These are phyloP conservation scores for Dallia pectoralis DNA, from an alignment of 2,797 vertebrate species.

Conservation along the genomic window DNA sequence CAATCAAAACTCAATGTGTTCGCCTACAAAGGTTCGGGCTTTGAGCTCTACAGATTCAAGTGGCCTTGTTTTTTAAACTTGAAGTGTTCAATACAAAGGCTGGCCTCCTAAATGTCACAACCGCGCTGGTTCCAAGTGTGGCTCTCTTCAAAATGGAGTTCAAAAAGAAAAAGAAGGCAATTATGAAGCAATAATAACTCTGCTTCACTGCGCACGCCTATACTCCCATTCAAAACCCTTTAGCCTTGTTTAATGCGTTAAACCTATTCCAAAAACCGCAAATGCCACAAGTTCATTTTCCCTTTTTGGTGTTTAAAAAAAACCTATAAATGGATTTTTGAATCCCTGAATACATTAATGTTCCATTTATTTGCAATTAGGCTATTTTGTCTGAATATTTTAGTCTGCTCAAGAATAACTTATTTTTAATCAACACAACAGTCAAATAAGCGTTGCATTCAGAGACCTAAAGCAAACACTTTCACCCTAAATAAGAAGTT, in stretches of 20 bases:
- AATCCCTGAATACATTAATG: conserved; percentile 32
- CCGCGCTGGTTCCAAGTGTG: conserved; percentile 76
- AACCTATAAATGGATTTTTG: not conserved
- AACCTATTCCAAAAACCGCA: conserved; percentile 73
- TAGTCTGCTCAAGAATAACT: not conserved
- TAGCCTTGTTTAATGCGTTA: conserved; percentile 76
- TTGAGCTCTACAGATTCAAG: conserved; percentile 91
- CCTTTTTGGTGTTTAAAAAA: not conserved
- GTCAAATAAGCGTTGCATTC: not conserved
- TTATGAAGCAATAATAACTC: conserved; percentile 85
- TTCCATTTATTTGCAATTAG: conserved; percentile 15
- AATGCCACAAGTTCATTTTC: conserved; percentile 60
- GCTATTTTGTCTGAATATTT: not conserved
- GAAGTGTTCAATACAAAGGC: conserved; percentile 91
- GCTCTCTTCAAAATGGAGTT: conserved; percentile 62
- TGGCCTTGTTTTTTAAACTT: conserved; percentile 97
- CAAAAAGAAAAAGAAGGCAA: conserved; percentile 72
- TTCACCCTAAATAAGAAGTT: not conserved
- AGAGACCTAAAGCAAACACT: not conserved
- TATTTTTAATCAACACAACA: not conserved
- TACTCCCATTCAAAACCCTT: conserved; percentile 76
- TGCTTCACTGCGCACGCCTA: conserved; percentile 73
- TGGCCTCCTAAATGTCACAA: conserved; percentile 88
- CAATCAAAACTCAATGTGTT: conserved; percentile 97
- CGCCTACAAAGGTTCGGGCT: conserved; percentile 85